Conservation (phyloP, 2,113 vertebrate genomes). For the Notiomystis cincta region DNA sequence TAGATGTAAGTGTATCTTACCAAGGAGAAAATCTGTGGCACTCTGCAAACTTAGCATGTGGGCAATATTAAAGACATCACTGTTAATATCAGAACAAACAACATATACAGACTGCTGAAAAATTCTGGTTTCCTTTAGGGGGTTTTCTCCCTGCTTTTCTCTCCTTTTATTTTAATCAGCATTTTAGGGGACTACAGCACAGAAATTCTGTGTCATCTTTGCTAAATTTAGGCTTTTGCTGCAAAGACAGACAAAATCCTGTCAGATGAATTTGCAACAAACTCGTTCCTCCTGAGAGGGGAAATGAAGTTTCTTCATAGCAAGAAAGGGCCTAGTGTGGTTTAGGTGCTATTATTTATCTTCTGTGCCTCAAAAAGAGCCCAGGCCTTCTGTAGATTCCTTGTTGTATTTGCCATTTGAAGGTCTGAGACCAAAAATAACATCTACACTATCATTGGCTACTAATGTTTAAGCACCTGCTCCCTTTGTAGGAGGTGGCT, state of each 20-base stretch:
- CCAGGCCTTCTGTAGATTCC: not conserved
- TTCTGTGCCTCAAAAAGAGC: not conserved
- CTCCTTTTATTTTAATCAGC: not conserved
- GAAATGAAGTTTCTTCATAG: not conserved
- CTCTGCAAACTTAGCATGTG: not conserved
- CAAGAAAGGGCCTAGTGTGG: not conserved
- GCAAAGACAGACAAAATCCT: not conserved
- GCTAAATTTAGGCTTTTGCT: not conserved
- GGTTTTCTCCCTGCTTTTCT: not conserved
- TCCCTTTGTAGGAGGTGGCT: not conserved
- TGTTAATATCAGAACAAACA: not conserved
- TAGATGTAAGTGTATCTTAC: not conserved
- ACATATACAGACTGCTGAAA: not conserved
- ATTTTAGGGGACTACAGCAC: not conserved
- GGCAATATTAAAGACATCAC: not conserved
- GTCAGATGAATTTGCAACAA: not conserved
- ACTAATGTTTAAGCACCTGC: not conserved
- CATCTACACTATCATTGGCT: not conserved
- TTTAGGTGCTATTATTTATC: not conserved
- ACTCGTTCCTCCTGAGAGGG: not conserved
- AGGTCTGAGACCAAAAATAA: not conserved
- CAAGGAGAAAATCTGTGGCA: not conserved
- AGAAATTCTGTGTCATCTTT: not conserved
- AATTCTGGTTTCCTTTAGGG: not conserved
- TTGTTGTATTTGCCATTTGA: not conserved